Base-by-base conservation (phyloP, 1,140 invertebrate species). In the Sarcophaga bullata region DNA sequence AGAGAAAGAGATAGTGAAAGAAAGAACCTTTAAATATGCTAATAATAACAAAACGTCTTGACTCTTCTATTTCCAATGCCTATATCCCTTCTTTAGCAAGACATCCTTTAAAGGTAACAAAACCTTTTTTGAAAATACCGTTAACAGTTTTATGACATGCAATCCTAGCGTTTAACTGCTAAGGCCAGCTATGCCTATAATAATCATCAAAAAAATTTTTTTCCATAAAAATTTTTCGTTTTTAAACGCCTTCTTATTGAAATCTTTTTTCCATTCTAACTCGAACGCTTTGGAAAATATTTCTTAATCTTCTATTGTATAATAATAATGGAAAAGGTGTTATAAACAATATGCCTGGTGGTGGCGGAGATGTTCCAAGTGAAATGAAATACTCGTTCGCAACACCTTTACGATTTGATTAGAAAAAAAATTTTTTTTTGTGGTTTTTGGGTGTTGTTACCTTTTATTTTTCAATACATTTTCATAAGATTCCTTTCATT, bases 221-320 rank as follows among this genome's bases (percentile, higher is more conserved):
- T 73, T n/a, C n/a, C n/a, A n/a, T n/a, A n/a, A n/a, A n/a, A n/a
- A n/a, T n/a, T 73, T 73, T 49, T n/a, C 6, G 49, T 17, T 49
- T 49, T 73, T 76, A 48, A 48, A 76, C 73, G 73, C 73, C 73
- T 76, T 76, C 54, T 58, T 76, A 76, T 76, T 76, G 73, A 76
- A 76, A 76, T 73, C 37, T 15, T 13, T 73, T 15, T 25, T 25
- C 17, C 17, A 9, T 25, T 7, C 8, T 3, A 25, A 72, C 62
- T 7, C 62, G 8, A 10, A 3, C 17, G 37, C 9, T 17, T n/a
- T n/a, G 19, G 10, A 76, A 47, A 76, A 47, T 76, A 76, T 76
- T 76, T 76, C 47, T 48, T 76, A 47, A 47, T 48, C 13, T 76
- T 49, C 17, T 76, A n/a, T 48, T 6, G 19, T 72, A 9, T 72